A percentile compares a stretch with the other conserved stretches of the same genome.
These are phyloP conservation scores for Apamea epomidion DNA, from an alignment of 2,888 invertebrate genomes.

Conservation along the genomic window DNA sequence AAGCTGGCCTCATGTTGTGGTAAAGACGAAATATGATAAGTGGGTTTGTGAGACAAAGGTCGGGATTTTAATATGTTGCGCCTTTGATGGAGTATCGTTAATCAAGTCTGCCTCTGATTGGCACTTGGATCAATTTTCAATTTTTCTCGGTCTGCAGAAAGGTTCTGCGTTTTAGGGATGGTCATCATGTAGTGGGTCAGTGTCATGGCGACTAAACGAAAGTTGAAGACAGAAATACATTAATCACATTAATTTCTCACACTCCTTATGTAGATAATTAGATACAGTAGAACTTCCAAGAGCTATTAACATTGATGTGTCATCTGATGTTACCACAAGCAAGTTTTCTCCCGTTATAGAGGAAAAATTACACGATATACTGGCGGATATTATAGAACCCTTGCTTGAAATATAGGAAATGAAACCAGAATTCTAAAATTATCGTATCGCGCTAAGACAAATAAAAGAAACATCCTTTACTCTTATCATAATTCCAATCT, in stretches of 20 bases:
- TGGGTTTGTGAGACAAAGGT: constrained; percentile 61
- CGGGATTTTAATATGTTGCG: constrained; percentile 41
- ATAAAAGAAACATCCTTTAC: constrained; percentile 21
- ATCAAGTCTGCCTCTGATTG: constrained; percentile 31
- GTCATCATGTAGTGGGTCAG: background rate
- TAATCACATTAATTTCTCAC: constrained; percentile 1
- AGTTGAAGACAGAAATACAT: background rate
- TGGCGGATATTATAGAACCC: constrained; percentile 11
- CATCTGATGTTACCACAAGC: constrained; percentile 24
- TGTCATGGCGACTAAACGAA: constrained; percentile 6
- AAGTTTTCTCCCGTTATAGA: background rate
- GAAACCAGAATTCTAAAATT: constrained; percentile 24
- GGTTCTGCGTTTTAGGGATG: background rate
- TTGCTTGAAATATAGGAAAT: constrained; percentile 29
- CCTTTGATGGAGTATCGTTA: constrained; percentile 42
- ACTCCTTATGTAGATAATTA: constrained; percentile 5
- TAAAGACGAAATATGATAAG: constrained; percentile 66
- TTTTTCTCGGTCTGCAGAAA: constrained; percentile 8
- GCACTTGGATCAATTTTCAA: constrained; percentile 20
- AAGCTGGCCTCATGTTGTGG: constrained; percentile 73
- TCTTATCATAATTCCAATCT: constrained; percentile 45
- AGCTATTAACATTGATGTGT: constrained; percentile 40
- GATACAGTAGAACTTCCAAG: constrained; percentile 36
- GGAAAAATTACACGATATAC: constrained; percentile 8
- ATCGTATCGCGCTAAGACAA: background rate